These are phyloP conservation scores for Stenchaetothrips biformis DNA, from an alignment of 2,888 invertebrate genomes.

Conservation along the genomic window DNA sequence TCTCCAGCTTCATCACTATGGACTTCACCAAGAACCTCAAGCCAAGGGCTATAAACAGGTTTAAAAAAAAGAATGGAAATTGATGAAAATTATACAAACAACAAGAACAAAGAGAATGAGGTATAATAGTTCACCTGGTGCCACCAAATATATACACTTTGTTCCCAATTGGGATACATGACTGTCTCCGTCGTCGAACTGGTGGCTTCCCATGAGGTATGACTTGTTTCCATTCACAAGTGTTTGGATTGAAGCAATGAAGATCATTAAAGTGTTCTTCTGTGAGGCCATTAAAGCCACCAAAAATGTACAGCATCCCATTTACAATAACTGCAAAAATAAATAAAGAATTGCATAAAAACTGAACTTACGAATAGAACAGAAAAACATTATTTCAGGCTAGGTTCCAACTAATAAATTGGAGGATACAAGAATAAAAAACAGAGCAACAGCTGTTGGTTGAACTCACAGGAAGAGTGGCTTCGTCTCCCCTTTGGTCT, in stretches of 20 bases:
- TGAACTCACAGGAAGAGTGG: background rate
- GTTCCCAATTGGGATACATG: slow-evolving; percentile 68
- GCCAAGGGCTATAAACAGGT: background rate
- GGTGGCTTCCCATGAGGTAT: slow-evolving; percentile 57
- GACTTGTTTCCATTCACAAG: slow-evolving; percentile 58
- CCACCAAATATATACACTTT: slow-evolving; percentile 84
- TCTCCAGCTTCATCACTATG: background rate
- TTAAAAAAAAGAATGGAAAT: background rate
- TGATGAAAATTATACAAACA: background rate
- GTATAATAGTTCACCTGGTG: slow-evolving; percentile 59
- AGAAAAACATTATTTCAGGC: background rate
- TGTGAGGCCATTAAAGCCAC: slow-evolving; percentile 76
- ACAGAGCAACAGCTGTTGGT: slow-evolving; percentile 8
- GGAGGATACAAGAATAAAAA: background rate
- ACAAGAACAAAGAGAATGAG: slow-evolving; percentile 6
- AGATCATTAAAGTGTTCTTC: slow-evolving; percentile 80
- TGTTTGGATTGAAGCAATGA: slow-evolving; percentile 62
- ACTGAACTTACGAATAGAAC: background rate
- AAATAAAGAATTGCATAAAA: slow-evolving; percentile 9
- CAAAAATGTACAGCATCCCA: slow-evolving; percentile 78
- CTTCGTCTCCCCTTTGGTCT: slow-evolving; percentile 15
- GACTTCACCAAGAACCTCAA: background rate
- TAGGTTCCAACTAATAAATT: too few species aligned
- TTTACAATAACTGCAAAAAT: slow-evolving; percentile 67
- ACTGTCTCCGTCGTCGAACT: slow-evolving; percentile 67